phyloP scores from a whole-genome alignment of 2,113 vertebrate species.

The Hiodon tergisus region DNA sequence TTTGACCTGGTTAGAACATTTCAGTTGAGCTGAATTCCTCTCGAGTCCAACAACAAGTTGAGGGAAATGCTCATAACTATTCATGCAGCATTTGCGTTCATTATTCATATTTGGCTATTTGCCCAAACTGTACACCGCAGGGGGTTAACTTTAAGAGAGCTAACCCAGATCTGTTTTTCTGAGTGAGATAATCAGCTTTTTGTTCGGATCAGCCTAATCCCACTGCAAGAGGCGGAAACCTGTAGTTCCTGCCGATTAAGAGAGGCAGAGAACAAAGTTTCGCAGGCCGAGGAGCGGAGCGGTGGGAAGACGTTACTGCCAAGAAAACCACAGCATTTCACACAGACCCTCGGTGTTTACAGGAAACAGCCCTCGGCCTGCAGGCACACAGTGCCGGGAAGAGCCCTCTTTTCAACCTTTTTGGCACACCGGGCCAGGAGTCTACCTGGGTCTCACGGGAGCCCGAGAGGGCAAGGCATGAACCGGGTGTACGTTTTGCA shows the following conservation, averaged over 20 bases:
- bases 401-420: neutral
- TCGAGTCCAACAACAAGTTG: no score
- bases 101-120: no score
- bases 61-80: no score
- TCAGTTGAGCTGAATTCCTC: no score
- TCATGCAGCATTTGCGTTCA: no score
- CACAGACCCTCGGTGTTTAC: neutral
- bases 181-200: neutral
- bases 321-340: neutral
- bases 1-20: no score
- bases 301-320: neutral
- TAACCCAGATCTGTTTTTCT: neutral
- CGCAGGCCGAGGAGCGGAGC: neutral
- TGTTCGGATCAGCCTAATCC: neutral
- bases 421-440: neutral
- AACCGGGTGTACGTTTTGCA: no score
- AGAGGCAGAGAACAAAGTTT: neutral
- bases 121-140: neutral
- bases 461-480: no score
- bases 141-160: slow-evolving; percentile 1
- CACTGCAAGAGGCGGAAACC: slow-evolving; percentile 1
- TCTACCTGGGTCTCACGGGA: neutral
- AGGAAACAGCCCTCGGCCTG: neutral
- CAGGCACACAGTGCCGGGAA: neutral
- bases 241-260: neutral